These are phyloP conservation scores for Octonoba sinensis DNA, from an alignment of 2,888 invertebrate species.

Conservation along the genomic window DNA sequence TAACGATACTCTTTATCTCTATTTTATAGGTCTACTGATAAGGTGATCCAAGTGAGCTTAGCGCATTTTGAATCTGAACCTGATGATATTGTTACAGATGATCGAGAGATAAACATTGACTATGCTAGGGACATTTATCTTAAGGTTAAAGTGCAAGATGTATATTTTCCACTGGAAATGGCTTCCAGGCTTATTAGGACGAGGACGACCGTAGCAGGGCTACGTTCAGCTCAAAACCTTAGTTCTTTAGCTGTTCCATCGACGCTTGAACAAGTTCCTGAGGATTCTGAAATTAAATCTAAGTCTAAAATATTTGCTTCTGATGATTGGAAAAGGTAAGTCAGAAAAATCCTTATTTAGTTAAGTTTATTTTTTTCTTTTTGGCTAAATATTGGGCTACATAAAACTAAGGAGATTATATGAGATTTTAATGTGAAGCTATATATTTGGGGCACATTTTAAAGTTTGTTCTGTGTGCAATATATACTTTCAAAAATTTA, in stretches of 20 bases:
- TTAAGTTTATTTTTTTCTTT: not conserved
- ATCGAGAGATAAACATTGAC: too few species aligned
- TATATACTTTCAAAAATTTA: too few species aligned
- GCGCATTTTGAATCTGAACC: too few species aligned
- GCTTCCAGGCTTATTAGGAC: slow-evolving; percentile 21
- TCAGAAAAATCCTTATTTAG: not conserved
- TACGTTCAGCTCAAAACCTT: slow-evolving; percentile 36
- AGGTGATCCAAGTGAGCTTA: too few species aligned
- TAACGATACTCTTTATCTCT: too few species aligned
- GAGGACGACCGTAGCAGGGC: slow-evolving; percentile 22
- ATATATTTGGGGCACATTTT: not conserved
- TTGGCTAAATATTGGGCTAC: not conserved
- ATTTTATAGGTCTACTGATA: too few species aligned
- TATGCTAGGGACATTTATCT: slow-evolving; percentile 22
- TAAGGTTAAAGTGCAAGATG: slow-evolving; percentile 35
- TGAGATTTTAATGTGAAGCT: too few species aligned
- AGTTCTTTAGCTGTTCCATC: slow-evolving; percentile 35
- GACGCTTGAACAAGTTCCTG: slow-evolving; percentile 51
- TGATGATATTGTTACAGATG: too few species aligned
- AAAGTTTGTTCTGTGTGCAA: not conserved
- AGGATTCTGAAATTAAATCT: slow-evolving; percentile 30
- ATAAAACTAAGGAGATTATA: too few species aligned
- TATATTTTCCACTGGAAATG: slow-evolving; percentile 13
- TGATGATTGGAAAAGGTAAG: slow-evolving; percentile 55
- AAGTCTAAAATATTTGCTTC: slow-evolving; percentile 44